Conservation (phyloP, 2,888 invertebrate species). For the Erebia aethiops region DNA sequence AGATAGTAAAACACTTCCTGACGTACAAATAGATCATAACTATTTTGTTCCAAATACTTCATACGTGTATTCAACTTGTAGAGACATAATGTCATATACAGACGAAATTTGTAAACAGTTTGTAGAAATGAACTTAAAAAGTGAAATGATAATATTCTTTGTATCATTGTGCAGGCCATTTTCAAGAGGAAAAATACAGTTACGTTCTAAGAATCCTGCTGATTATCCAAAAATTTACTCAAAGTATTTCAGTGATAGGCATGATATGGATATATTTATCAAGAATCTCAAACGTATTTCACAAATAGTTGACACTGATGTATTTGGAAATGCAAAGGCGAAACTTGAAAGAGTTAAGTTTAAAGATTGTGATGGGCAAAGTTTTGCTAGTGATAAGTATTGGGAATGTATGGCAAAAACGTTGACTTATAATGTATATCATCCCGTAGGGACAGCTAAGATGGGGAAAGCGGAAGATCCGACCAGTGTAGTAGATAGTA, state of each 20-base stretch:
- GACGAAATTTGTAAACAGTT: conserved; percentile 68
- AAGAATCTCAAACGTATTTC: conserved; percentile 60
- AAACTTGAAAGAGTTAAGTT: conserved; percentile 62
- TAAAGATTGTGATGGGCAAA: conserved; percentile 60
- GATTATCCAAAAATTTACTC: conserved; percentile 68
- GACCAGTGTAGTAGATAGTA: conserved; percentile 62
- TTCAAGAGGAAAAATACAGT: conserved; percentile 63
- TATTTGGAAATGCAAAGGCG: conserved; percentile 60
- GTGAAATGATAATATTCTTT: conserved; percentile 67
- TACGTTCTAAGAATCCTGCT: conserved; percentile 56
- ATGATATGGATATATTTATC: conserved; percentile 65
- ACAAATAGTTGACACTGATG: conserved; percentile 62
- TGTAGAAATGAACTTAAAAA: conserved; percentile 59
- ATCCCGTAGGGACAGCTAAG: conserved; percentile 73
- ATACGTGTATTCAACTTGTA: conserved; percentile 62
- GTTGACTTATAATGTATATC: conserved; percentile 71
- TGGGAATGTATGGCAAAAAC: conserved; percentile 76
- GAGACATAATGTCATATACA: conserved; percentile 57
- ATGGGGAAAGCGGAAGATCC: conserved; percentile 64
- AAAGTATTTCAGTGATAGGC: conserved; percentile 66
- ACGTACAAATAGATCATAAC: conserved; percentile 74
- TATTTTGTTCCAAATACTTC: conserved; percentile 70
- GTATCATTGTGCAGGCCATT: conserved; percentile 68
- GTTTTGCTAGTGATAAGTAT: conserved; percentile 62
- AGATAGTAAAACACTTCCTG: conserved; percentile 59